Base-by-base conservation (phyloP, 1,140 invertebrate species). In the Mya arenaria region DNA sequence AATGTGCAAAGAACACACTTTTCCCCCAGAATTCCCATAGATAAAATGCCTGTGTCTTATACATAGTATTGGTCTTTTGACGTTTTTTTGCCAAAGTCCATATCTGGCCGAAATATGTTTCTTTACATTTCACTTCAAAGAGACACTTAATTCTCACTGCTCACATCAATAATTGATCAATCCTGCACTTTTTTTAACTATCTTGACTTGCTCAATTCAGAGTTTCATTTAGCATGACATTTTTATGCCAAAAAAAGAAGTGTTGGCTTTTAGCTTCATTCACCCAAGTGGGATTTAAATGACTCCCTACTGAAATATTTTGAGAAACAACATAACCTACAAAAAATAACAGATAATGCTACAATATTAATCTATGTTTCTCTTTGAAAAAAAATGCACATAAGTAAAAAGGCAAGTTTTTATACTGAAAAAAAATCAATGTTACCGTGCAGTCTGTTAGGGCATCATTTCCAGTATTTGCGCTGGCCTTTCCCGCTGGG, bases 401-500 rank as follows among this genome's bases (percentile, higher is more conserved):
- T 32, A 6, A 10, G 36, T 19, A 15, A 17, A 44, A 28, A 23
- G 6, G 36, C 0, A 32, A 55, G 28, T 28, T 19, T 23, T 15
- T 6, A 17, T 13, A 15, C 58, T 37, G 19, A 17, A 3, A 55
- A 68, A 32, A 37, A 81, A 17, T 23, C n/a, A 19, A 15, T 74
- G 85, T 78, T 82, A 90, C 90, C 72, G 52, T 52, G 83, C 90
- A 91, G 37, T 74, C 85, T n/a, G 86, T 15, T 5, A 55, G 41
- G 15, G 65, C 62, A 25, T 73, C 71, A 58, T 82, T 72, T 23
- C 83, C 82, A 13, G 82, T 84, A 25, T 81, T 74, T 25, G 28
- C 63, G 66, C 85, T 88, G 78, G 84, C 89, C 19, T 69, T 86
- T 48, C 90, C 90, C 10, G 85, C 84, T n/a, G 87, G 44, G 84